Evolutionary conservation across 1,140 invertebrate species (phyloP), one percentile per base, ranked within the genome.

Genomic region (Pseudobourletiella spinata): DNA sequence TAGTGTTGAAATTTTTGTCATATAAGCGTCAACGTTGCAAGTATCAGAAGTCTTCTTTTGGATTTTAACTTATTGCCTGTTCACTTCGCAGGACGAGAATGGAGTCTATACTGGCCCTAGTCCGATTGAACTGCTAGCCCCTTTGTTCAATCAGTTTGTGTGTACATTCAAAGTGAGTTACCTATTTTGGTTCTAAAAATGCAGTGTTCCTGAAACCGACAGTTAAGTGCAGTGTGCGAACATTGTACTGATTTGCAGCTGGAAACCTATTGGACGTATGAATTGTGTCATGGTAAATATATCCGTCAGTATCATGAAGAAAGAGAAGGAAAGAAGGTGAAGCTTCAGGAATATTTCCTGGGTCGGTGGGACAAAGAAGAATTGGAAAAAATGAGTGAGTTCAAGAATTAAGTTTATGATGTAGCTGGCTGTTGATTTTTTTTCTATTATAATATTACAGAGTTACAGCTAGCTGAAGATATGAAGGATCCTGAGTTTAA

Each of bases 251-350:
- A 43, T 48, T 42, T 57, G 35, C 65, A 87, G 83, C 78, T 97
- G 58, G 95, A 98, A 75, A 86, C 86, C 42, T 98, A 95, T 75
- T 98, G 95, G 95, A 93, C 89, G 0, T 98, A 98, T 78, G 93
- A 98, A 77, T 79, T 98, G 11, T 98, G 95, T 73, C 95, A 98
- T 79, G 93, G 93, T 3, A 80, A 66, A 28, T 85, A 87, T 74
- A 82, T 98, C 2, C 79, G 88, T 14, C 95, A 98, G 73, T 98
- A 93, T 76, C 94, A 98, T 75, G 94, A 97, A 76, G 90, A 94
- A 71, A 82, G 90, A 65, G 92, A 95, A 76, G 87, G 84, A 64
- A 90, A 89, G 72, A 85, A 84, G 72, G 78, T 84, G 0, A 87
- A 85, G 73, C 75, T 85, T 0, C 88, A 93, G 73, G 87, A 93